A percentile compares a stretch with the other conserved stretches of the same genome.
These are phyloP conservation scores for Pristionchus arcanus DNA, from an alignment of 2,888 invertebrate species.

Conservation along the genomic window DNA sequence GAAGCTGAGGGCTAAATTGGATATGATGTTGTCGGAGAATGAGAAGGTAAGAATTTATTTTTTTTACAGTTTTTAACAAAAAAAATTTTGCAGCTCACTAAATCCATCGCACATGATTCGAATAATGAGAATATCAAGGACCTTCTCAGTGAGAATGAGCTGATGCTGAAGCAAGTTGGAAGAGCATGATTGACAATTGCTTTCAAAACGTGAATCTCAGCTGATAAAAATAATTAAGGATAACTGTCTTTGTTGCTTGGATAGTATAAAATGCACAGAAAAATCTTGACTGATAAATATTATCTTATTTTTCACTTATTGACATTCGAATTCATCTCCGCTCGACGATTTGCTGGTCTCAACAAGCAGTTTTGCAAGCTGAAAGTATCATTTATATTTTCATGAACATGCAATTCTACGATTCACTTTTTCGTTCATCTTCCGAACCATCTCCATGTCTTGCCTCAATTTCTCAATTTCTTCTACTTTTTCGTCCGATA, in stretches of 20 bases:
- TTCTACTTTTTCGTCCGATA: background rate
- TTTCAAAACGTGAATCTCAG: too few relatives aligned
- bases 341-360: background rate
- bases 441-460: background rate
- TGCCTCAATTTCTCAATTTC: background rate
- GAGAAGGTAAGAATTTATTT: background rate
- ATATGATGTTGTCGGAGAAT: background rate
- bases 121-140: background rate
- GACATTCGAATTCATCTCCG: background rate
- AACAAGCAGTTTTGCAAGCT: background rate
- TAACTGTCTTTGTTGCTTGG: background rate
- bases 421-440: background rate
- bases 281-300: background rate
- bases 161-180: background rate
- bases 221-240: background rate
- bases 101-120: too few relatives aligned
- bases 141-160: background rate
- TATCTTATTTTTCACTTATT: background rate
- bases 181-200: too few relatives aligned
- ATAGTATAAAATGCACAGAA: background rate
- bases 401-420: too few relatives aligned
- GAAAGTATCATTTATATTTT: background rate
- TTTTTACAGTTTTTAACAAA: too few relatives aligned
- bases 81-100: too few relatives aligned
- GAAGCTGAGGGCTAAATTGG: background rate